Evolutionary conservation across 2,797 vertebrate genomes (phyloP).

Genomic region (Cuculus canorus): DNA sequence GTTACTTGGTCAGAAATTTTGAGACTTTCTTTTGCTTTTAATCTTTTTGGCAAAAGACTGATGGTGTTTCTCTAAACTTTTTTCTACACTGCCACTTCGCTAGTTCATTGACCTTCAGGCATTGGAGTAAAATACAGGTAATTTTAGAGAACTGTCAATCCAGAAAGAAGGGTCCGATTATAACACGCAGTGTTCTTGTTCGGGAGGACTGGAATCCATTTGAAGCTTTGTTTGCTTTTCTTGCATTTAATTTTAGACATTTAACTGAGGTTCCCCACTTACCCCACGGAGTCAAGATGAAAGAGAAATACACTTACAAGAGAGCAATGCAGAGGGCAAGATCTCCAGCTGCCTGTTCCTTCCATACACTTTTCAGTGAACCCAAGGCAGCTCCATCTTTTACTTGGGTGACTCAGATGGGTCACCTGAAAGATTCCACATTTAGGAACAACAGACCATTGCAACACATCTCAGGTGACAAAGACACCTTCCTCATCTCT

Average conservation of each 20-base stretch:
- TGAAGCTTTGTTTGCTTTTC: neutral
- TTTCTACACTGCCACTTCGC: neutral
- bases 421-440: neutral
- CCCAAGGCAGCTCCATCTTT: neutral
- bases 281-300: neutral
- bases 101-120: neutral
- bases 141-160: neutral
- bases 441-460: neutral
- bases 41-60: neutral
- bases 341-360: neutral
- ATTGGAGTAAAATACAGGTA: neutral
- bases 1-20: neutral
- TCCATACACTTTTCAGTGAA: no score
- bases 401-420: neutral
- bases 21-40: neutral
- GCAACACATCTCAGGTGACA: neutral
- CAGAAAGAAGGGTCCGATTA: neutral
- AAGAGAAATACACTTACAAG: neutral
- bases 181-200: neutral
- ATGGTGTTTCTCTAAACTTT: neutral
- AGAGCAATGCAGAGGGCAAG: neutral
- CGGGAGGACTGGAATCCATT: neutral
- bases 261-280: neutral
- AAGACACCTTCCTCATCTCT: neutral
- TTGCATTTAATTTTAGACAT: neutral